Base-by-base conservation (phyloP, 1,140 invertebrate species). In the Drosophila rufa region DNA sequence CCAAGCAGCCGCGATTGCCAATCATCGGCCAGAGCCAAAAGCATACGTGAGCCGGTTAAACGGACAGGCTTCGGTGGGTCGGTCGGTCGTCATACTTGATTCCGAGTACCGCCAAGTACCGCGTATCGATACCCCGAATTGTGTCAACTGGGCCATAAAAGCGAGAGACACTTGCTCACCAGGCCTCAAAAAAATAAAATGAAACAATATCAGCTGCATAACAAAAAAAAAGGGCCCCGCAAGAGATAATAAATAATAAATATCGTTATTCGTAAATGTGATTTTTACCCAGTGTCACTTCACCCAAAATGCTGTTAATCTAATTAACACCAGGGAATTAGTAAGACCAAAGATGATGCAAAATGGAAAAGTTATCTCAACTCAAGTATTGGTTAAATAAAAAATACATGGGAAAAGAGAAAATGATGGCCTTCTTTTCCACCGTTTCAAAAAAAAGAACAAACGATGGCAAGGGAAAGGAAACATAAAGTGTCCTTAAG, bases 1-100 rank as follows among this genome's bases (percentile, higher is more conserved):
- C 11, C 56, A 38, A 40, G 46, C 42, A 33, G 5, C 15, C 73
- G 66, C 73, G 66, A 82, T 89, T 87, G 80, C 76, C 84, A 86
- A 87, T 87, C 66, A 42, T 40, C 15, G 43, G 55, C 61, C 53
- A 42, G 45, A 65, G 69, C 66, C 66, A 33, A 65, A 66, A 48
- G 48, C 36, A 47, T 71, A 70, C 42, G 40, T 57, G 66, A 77
- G 51, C 61, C 61, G 51, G 59, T 75, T 75, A 55, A 58, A 40
- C 17, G 53, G 69, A 73, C 67, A 50, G 69, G 69, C 69, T 73
- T 73, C 69, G 68, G 14, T 73, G 69, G 46, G 9, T 71, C 17
- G 33, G 15, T 22, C 19, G 50, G 12, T 48, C 25, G 36, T 53
- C 46, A 46, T 22, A 69, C 45, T 12, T n/a, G 30, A 70, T 4